phyloP scores from a whole-genome alignment of 2,113 vertebrate species.

The Garra rufa region DNA sequence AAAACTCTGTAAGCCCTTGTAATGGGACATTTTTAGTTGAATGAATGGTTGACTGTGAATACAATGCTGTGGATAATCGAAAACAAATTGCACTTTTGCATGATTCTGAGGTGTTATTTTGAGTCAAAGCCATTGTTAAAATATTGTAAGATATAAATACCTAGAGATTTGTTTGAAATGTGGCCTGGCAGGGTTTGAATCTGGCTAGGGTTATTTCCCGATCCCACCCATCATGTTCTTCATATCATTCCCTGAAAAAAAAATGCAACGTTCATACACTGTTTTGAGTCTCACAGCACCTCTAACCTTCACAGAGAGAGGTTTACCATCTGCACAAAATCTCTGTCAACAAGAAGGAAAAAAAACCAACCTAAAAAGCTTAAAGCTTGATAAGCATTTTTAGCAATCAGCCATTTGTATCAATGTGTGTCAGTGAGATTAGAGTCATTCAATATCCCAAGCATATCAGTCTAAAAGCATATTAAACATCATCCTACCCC shows the following conservation, averaged over 20 bases:
- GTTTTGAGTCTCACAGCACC: background rate
- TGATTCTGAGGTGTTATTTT: background rate
- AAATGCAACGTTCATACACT: background rate
- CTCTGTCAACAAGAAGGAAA: background rate
- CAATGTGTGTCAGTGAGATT: slow-evolving; percentile 33
- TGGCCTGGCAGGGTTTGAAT: background rate
- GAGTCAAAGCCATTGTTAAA: background rate
- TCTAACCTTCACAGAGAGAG: background rate
- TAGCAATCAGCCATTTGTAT: slow-evolving; percentile 16
- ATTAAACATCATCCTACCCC: background rate
- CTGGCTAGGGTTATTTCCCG: background rate
- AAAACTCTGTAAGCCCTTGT: background rate
- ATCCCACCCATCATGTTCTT: no score
- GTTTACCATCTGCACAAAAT: background rate
- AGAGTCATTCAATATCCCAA: slow-evolving; percentile 25
- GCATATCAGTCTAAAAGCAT: slow-evolving; percentile 32
- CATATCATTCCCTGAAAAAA: no score
- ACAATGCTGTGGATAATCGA: background rate
- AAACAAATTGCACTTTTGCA: no score
- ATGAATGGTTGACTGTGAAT: background rate
- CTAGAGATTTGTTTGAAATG: background rate
- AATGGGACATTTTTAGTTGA: background rate
- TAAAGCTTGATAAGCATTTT: background rate
- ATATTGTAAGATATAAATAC: background rate
- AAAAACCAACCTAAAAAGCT: background rate